phyloP scores from a whole-genome alignment of 2,797 vertebrate genomes.

The Anguilla obscura region DNA sequence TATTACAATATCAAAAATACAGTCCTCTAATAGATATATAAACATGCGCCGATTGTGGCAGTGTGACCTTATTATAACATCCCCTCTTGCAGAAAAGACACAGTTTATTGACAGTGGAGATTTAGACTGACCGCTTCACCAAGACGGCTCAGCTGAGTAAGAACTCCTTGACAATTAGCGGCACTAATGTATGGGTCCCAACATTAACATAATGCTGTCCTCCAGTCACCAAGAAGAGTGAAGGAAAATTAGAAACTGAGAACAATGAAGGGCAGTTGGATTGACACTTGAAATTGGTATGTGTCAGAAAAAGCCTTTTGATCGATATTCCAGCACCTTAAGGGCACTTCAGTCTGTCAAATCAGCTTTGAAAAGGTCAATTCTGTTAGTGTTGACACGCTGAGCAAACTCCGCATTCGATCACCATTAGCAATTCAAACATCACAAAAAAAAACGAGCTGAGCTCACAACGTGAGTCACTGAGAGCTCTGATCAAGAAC shows the following conservation, averaged over 20 bases:
- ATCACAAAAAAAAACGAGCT: neutral
- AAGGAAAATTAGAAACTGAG: neutral
- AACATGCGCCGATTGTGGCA: neutral
- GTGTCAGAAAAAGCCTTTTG: neutral
- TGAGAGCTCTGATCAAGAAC: neutral
- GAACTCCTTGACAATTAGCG: neutral
- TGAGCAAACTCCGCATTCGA: neutral
- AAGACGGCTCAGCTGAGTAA: neutral
- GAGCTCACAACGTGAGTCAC: neutral
- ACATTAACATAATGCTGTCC: neutral
- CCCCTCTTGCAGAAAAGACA: neutral
- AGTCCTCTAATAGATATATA: neutral
- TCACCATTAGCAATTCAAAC: neutral
- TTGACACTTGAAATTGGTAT: neutral
- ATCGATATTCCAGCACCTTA: neutral
- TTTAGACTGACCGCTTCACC: neutral
- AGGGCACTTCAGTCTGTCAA: neutral
- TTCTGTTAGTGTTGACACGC: neutral
- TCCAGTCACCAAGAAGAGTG: neutral
- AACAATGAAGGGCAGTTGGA: neutral
- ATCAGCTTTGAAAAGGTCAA: neutral
- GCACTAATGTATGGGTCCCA: neutral
- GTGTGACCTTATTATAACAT: neutral
- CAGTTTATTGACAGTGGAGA: neutral
- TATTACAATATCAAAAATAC: neutral